These are phyloP conservation scores for Heptranchias perlo DNA, from an alignment of 2,113 vertebrate genomes.

Conservation along the genomic window DNA sequence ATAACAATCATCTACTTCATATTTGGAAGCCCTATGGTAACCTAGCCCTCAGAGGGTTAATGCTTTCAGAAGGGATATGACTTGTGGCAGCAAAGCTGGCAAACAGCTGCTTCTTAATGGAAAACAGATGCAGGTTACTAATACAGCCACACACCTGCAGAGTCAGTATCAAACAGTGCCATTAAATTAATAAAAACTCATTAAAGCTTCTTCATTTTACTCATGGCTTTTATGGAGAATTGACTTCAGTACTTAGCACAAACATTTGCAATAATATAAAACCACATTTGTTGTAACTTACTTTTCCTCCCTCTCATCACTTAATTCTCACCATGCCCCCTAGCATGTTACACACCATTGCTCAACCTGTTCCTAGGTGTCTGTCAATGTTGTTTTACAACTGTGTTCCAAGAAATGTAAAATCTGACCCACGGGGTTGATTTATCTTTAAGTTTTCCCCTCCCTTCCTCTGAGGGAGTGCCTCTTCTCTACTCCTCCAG, in stretches of 20 bases:
- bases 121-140: constrained; percentile 1
- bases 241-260: neutral
- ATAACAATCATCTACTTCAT: neutral
- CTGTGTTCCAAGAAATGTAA: neutral
- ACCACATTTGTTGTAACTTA: neutral
- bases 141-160: constrained; percentile 14
- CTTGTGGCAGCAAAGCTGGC: constrained; percentile 12
- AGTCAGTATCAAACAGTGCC: neutral
- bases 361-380: too few species aligned
- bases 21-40: neutral
- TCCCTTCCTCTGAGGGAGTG: neutral
- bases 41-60: neutral
- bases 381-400: neutral
- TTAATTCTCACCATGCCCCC: neutral
- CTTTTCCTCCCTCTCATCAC: neutral
- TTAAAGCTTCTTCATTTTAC: constrained; percentile 2
- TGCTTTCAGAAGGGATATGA: neutral
- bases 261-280: neutral
- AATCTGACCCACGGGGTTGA: neutral
- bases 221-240: neutral
- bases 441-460: neutral
- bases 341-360: too few species aligned
- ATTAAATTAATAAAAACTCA: neutral
- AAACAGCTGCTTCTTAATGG: constrained; percentile 28
- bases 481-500: neutral